Evolutionary conservation across 2,888 invertebrate genomes (phyloP), one percentile per base, ranked within the genome.

Genomic region (Cataglyphis altisquamis): DNA sequence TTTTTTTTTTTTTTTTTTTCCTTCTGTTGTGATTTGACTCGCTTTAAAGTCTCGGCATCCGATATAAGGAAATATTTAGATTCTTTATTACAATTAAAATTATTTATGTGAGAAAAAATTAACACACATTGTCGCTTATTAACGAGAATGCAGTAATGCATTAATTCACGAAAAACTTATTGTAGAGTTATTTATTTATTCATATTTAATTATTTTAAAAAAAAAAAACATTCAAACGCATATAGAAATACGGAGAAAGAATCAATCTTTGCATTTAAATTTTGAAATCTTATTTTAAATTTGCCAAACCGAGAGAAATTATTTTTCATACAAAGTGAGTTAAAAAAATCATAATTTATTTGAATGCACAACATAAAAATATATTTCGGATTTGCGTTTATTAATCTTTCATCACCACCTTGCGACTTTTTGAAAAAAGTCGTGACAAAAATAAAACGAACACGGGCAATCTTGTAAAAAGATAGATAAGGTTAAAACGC

Each of bases 401-500:
- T 75, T 48, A 63, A 15, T 9, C 18, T 41, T 6, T 63, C 15
- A 21, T 45, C 9, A 12, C 63, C 29, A 63, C 9, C 32, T 45
- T 21, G 25, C 29, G 29, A 18, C 1, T 10, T 21, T 10, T 36
- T 63, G 21, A 39, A 73, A 60, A n/a, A 41, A 1, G 21, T 64
- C 21, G 6, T 52, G 67, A 75, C 15, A 36, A 39, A 36, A 25
- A 25, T 67, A 18, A 21, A 75, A 36, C 18, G 36, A 75, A 48
- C 9, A 25, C 18, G 36, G n/a, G 8, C 45, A 32, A 10, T 29
- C n/a, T 25, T 62, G 21, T 45, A 64, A 67, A 67, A 60, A 39
- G 8, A 66, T 67, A 29, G 25, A 15, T 67, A 77, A 55, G 52
- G 12, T 52, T 8, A 77, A 67, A 77, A 78, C 25, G 70, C 60